phyloP scores from a whole-genome alignment of 2,888 invertebrate species.

The Chrysolina oricalcia region DNA sequence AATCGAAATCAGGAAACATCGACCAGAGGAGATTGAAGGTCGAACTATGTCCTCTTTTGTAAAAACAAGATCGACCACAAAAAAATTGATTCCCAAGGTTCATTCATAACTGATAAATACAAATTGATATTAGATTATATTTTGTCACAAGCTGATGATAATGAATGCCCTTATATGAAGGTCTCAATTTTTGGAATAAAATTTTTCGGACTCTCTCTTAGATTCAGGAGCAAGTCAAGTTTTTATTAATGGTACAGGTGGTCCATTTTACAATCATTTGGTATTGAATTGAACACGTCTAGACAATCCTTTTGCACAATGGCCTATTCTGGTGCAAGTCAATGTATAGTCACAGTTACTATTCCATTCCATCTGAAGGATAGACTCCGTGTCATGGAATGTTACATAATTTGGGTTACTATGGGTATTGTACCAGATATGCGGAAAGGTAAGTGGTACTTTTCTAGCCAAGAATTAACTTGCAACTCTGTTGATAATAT shows the following conservation, averaged over 20 bases:
- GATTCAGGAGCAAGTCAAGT: not conserved
- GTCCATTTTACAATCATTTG: too few species aligned
- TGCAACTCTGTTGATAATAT: not conserved
- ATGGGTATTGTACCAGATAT: not conserved
- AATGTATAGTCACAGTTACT: not conserved
- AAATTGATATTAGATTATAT: too few species aligned
- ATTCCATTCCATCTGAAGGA: not conserved
- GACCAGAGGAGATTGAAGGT: not conserved
- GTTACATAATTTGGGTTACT: not conserved
- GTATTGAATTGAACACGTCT: too few species aligned
- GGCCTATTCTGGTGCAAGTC: not conserved
- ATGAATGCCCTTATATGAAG: not conserved
- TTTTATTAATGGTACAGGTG: too few species aligned
- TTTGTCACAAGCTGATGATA: not conserved
- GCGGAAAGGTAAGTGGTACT: not conserved
- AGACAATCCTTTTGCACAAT: too few species aligned
- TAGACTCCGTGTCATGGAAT: not conserved
- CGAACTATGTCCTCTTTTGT: not conserved
- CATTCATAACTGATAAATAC: too few species aligned
- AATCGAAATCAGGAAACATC: not conserved
- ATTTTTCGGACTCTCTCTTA: not conserved
- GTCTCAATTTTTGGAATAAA: not conserved
- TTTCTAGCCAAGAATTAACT: not conserved
- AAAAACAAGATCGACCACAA: too few species aligned
- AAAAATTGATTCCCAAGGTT: too few species aligned